Conservation (phyloP, 1,140 invertebrate genomes). For the Drosophila asahinai region DNA sequence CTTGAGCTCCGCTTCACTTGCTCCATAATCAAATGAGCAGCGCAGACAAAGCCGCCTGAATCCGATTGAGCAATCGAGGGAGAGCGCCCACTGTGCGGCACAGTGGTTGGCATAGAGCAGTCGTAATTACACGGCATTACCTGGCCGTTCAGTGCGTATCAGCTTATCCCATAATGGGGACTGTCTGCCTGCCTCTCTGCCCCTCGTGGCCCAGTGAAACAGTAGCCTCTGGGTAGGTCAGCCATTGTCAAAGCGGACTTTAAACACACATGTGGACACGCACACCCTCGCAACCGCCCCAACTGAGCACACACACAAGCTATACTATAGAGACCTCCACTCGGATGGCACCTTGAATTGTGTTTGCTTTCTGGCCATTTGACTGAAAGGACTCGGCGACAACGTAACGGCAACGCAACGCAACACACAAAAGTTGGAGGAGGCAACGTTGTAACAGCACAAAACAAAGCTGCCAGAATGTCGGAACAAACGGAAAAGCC, state of each 20-base stretch:
- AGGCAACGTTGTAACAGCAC: neutral
- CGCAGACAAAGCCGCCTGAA: conserved; percentile 14
- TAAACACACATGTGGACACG: conserved; percentile 43
- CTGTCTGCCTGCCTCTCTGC: neutral
- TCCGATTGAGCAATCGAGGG: conserved; percentile 15
- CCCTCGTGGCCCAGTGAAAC: conserved; percentile 16
- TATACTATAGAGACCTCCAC: neutral
- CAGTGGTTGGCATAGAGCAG: conserved; percentile 23
- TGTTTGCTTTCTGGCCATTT: conserved; percentile 63
- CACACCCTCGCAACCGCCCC: neutral
- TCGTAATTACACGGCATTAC: conserved; percentile 36
- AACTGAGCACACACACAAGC: neutral
- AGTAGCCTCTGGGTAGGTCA: conserved; percentile 21
- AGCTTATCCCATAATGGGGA: conserved; percentile 28
- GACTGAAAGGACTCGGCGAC: conserved; percentile 62
- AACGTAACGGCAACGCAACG: neutral
- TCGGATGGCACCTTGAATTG: conserved; percentile 40
- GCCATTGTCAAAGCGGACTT: conserved; percentile 32
- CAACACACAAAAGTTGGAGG: conserved; percentile 33
- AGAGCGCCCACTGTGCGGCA: neutral
- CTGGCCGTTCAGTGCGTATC: conserved; percentile 26
- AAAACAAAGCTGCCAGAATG: conserved; percentile 13
- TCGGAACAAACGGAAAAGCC: conserved; percentile 17
- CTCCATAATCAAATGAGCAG: conserved; percentile 24
- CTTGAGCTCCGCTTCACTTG: neutral